Base-by-base conservation (phyloP, 2,797 vertebrate species). In the Clarias platycephalus region DNA sequence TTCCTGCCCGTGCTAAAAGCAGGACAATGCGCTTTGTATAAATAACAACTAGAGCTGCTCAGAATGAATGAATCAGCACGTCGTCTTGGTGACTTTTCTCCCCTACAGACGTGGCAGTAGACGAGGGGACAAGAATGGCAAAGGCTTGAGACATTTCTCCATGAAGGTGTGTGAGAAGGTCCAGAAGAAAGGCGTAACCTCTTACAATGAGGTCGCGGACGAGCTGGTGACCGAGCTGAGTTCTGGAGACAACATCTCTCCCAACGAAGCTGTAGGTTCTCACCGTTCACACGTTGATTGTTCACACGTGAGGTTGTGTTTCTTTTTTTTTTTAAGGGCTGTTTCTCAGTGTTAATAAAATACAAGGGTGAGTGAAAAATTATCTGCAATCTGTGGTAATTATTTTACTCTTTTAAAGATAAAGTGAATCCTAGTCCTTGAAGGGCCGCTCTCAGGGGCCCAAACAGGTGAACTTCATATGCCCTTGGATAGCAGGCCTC, bases 121-220 rank as follows among this genome's bases (percentile, higher is more conserved):
- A 91, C 99, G 99, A 90, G 98, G 97, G 8, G 98, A 99, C 92
- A 99, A 99, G 93, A 98, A 97, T 90, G 98, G 98, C 66, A 99
- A 99, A 90, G 98, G 98, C 82, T 93, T 99, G 88, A 94, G 98
- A 87, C 98, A 99, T 92, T 99, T 99, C 93, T 99, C 98, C 88
- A 99, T 99, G 98, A 99, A 99, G 93, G 98, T 99, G 87, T 99
- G 98, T 40, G 98, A 99, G 93, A 99, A 99, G 92, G 98, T 99
- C 89, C 98, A 98, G 93, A 96, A 97, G 91, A 99, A 99, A 92
- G 98, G 97, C 83, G 96, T 98, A 78, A 99, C 98, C 26, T 97
- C 98, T 79, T 99, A 99, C 89, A 99, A 99, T 82, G 98, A 99
- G 90, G 98, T 99, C 89, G 98, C 98, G 4, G 98, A 99, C 22